These are phyloP conservation scores for Chaetorhynchus papuensis DNA, from an alignment of 2,113 vertebrate species.

Conservation along the genomic window DNA sequence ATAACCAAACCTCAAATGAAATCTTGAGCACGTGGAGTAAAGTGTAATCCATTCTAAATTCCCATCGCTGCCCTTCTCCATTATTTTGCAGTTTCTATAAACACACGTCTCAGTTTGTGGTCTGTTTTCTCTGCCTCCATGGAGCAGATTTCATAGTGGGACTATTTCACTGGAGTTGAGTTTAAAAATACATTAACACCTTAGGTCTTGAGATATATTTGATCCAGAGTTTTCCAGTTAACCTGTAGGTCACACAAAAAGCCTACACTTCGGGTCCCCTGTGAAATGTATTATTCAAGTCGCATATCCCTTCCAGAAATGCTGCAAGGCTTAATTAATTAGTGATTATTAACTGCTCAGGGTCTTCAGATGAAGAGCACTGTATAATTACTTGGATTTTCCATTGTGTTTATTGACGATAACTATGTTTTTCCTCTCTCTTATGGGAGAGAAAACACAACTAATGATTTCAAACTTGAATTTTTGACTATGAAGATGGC, in stretches of 20 bases:
- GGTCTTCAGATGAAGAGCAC: background rate
- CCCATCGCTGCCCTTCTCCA: background rate
- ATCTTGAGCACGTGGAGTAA: background rate
- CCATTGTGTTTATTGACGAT: background rate
- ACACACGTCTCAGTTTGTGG: background rate
- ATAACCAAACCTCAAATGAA: background rate
- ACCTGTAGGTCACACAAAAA: background rate
- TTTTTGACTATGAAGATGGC: background rate
- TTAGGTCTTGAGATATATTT: background rate
- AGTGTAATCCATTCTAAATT: background rate
- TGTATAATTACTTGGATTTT: background rate
- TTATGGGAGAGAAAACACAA: background rate
- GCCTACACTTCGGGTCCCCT: background rate
- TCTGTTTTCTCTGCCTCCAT: background rate
- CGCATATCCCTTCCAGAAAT: background rate
- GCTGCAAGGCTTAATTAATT: conserved; percentile 10
- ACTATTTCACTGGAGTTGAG: background rate
- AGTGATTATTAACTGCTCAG: background rate
- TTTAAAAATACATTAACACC: background rate
- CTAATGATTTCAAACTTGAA: background rate
- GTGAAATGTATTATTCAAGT: background rate
- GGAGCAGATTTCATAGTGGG: background rate
- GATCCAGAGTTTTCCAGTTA: background rate
- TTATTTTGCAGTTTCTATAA: background rate
- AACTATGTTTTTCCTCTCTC: background rate